Evolutionary conservation across 1,140 invertebrate species (phyloP), one percentile per base, ranked within the genome.

Genomic region (Brachionus paranguensis): DNA sequence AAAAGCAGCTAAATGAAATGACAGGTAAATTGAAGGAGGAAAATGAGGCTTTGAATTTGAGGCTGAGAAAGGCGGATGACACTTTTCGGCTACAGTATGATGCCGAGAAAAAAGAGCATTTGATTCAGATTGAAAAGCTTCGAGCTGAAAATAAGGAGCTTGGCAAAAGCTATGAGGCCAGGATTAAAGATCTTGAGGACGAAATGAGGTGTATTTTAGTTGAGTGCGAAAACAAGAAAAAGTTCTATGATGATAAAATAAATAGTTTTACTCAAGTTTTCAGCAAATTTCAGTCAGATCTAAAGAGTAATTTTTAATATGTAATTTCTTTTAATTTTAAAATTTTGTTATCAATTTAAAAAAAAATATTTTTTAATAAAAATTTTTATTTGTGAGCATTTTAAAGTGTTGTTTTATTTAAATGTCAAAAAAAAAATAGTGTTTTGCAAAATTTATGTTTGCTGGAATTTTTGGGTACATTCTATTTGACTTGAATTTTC

Each of bases 161-260:
- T 10, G 20, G 41, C 8, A 8, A 37, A 41, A 65, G 33, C 12
- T 60, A 60, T 47, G 64, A 81, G 37, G 27, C 7, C 8, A 43
- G 33, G n/a, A 68, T 81, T 12, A 43, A 45, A 12, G 37, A 68
- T 14, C n/a, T 81, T 11, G 78, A 81, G 24, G 78, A 81, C 27
- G 78, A 81, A 68, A 81, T 81, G 78, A 60, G 78, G n/a, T 29
- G 12, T 10, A 60, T 81, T 41, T 47, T 81, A 47, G 37, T 81
- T 29, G 78, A 81, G 7, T 24, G 53, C 14, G 64, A 68, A 29
- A 81, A 81, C 41, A 81, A 81, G 53, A 81, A 81, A 47, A 60
- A 68, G 37, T 68, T 81, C 27, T 81, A 81, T 68, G 78, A 81
- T 43, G 78, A 81, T 20, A 81, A 81, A 47, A 81, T 81, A 24